A percentile compares a stretch with the other conserved stretches of the same genome.
Conservation (phyloP, 1,140 invertebrate species). For the Drosophila sechellia region DNA sequence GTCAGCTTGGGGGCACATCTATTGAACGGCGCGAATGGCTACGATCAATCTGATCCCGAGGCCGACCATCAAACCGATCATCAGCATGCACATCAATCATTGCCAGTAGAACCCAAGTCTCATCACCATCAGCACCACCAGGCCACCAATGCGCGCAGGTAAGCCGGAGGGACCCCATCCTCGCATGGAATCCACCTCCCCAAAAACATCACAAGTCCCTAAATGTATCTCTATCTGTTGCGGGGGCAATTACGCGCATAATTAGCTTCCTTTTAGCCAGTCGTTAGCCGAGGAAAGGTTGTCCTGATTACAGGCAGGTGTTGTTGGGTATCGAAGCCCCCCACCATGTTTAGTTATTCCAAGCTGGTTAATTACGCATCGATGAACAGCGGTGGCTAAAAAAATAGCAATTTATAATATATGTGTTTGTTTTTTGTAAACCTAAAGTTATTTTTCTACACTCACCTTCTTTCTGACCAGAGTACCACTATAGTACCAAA, state of each 20-base stretch:
- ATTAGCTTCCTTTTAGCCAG: constrained; percentile 33
- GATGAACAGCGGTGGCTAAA: background rate
- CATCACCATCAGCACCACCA: constrained; percentile 54
- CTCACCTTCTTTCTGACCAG: no score
- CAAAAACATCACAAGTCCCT: background rate
- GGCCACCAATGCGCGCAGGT: constrained; percentile 74
- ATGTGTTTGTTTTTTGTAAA: background rate
- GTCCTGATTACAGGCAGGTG: constrained; percentile 22
- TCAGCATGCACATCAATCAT: constrained; percentile 46
- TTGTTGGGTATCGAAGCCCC: background rate
- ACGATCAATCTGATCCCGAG: constrained; percentile 29
- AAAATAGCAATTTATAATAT: background rate
- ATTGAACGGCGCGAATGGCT: constrained; percentile 58
- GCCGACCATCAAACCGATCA: constrained; percentile 7
- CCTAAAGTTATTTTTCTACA: background rate
- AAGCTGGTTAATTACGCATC: constrained; percentile 27
- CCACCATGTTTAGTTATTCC: constrained; percentile 9
- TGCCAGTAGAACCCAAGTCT: constrained; percentile 46
- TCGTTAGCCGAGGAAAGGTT: constrained; percentile 20
- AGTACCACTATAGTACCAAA: no score
- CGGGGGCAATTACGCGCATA: constrained; percentile 54
- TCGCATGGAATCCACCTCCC: constrained; percentile 7
- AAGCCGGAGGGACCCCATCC: constrained; percentile 39
- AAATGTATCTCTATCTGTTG: constrained; percentile 12
- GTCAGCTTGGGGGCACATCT: constrained; percentile 25